Evolutionary conservation across 2,888 invertebrate genomes (phyloP), one percentile per base, ranked within the genome.

Genomic region (Hypselothyrea guttata): DNA sequence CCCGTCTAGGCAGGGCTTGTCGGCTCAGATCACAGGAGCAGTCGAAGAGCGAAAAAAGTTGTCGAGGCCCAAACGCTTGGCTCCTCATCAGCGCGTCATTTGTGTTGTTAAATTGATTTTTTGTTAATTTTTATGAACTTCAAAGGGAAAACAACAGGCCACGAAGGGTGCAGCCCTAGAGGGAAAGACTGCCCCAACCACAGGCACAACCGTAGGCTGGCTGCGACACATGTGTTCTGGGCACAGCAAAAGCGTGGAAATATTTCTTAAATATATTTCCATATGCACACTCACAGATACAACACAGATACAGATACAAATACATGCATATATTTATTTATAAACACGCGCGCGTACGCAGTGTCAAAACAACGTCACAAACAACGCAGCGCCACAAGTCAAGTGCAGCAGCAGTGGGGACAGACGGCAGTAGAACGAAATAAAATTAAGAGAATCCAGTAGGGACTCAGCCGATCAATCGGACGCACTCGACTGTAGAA

Each of bases 331-430:
- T 75, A 73, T 83, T 75, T 81, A 83, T 81, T 83, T 81, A 85
- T 81, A 85, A 83, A 83, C 76, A 85, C 74, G 79, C 81, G 74
- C 81, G 77, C 76, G 81, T 79, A 63, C 65, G 55, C 74, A 85
- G 83, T 81, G 81, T 81, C 81, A 81, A 85, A 81, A 81, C 81
- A 81, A 68, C 86, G 81, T 85, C 85, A 76, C 74, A 66, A 61
- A 62, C 71, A 46, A 34, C 12, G 4, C 56, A 68, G 82, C 77
- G 77, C 82, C 79, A 83, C 81, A 83, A 85, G 85, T 83, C 85
- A 81, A 75, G 81, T 85, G 85, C 84, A 82, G 58, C 52, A 67
- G 40, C 51, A 37, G 12, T 34, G 31, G 34, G 27, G 41, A 40
- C 49, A 48, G 48, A 40, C 44, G 45, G 55, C 40, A 51, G 58